These are phyloP conservation scores for Nerophis ophidion DNA, from an alignment of 2,113 vertebrate species.

Conservation along the genomic window DNA sequence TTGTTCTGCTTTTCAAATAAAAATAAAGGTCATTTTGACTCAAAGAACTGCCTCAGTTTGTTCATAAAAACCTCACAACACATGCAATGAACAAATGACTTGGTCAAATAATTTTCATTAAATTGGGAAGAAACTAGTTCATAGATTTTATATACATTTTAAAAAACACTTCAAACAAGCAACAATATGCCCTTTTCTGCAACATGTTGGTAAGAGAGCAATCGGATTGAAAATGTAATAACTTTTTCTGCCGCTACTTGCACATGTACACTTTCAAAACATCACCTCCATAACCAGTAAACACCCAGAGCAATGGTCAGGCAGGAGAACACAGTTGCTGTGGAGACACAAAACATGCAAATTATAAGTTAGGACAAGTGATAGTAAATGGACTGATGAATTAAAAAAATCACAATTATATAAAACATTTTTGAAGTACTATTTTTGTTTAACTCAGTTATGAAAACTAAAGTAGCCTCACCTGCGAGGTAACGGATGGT, in stretches of 20 bases:
- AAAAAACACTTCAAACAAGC: not conserved
- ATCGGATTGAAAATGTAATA: not conserved
- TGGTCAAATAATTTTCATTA: not conserved
- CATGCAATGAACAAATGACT: not conserved
- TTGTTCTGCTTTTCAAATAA: slow-evolving; percentile 1
- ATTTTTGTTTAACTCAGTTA: no score
- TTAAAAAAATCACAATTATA: not conserved
- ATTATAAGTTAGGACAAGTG: not conserved
- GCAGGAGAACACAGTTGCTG: slow-evolving; percentile 88
- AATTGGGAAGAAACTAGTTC: not conserved
- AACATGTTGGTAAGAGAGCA: not conserved
- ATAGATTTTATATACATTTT: not conserved
- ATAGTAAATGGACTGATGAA: no score
- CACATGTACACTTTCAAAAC: not conserved
- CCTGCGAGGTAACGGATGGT: slow-evolving; percentile 76
- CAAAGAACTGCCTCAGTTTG: not conserved
- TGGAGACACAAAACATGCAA: slow-evolving; percentile 9
- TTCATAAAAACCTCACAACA: not conserved
- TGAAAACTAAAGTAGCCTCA: not conserved
- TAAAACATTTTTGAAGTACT: no score
- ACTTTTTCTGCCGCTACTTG: not conserved
- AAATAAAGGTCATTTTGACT: not conserved
- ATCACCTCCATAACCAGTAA: slow-evolving; percentile 86
- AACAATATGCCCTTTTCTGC: no score
- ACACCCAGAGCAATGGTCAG: slow-evolving; percentile 86